Percentiles rank a stretch among this genome's conserved stretches.
Evolutionary conservation across 2,888 invertebrate genomes (phyloP).

Genomic region (Drosophila austrosaltans): DNA sequence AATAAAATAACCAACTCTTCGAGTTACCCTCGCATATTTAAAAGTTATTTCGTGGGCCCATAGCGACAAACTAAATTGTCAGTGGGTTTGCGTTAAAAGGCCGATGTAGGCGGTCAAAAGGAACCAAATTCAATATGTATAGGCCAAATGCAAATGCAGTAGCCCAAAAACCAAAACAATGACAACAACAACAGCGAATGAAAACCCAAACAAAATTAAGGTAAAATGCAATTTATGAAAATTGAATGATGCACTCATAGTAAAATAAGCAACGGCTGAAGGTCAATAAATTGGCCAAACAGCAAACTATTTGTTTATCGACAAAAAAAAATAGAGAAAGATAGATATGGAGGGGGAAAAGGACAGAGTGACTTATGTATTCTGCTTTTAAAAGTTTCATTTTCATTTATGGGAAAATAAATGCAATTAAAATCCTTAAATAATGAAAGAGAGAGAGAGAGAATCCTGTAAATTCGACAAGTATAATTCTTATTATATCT

Average conservation of each 20-base stretch:
- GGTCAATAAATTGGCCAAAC: not conserved
- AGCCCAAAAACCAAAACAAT: not conserved
- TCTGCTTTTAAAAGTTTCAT: too few relatives aligned
- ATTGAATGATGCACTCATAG: too few relatives aligned
- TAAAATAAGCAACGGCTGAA: not conserved
- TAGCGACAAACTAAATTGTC: constrained; percentile 25
- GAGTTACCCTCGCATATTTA: not conserved
- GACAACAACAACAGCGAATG: constrained; percentile 32
- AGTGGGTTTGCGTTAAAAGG: not conserved
- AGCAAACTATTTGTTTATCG: constrained; percentile 1
- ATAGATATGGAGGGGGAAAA: not conserved
- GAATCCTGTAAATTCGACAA: too few relatives aligned
- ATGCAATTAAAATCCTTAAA: too few relatives aligned
- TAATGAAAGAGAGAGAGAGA: too few relatives aligned
- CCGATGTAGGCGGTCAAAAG: constrained; percentile 30
- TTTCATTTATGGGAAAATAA: too few relatives aligned
- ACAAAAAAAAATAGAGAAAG: not conserved
- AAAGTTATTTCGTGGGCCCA: not conserved
- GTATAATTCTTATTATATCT: too few relatives aligned
- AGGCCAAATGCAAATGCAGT: constrained; percentile 45
- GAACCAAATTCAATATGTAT: constrained; percentile 51
- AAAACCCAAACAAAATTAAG: constrained; percentile 26
- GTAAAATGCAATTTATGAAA: constrained; percentile 4
- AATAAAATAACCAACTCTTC: not conserved
- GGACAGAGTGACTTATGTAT: too few relatives aligned